These are phyloP conservation scores for Rhizoglyphus robini DNA, from an alignment of 1,140 invertebrate species.

Conservation along the genomic window DNA sequence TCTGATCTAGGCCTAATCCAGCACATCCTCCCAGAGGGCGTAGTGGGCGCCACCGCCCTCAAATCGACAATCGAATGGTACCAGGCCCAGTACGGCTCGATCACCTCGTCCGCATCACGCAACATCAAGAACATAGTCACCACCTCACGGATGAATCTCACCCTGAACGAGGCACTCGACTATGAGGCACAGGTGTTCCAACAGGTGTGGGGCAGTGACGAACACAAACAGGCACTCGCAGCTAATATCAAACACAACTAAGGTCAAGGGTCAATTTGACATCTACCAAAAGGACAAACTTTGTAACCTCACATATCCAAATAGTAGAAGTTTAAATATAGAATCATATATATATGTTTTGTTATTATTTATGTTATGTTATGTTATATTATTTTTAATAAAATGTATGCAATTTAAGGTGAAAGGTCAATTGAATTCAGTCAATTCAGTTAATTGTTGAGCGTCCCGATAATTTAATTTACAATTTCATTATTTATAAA, in stretches of 20 bases:
- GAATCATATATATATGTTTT: too few relatives aligned
- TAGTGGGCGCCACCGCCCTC: constrained; percentile 5
- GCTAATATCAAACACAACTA: constrained; percentile 19
- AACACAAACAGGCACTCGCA: constrained; percentile 7
- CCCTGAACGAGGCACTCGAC: constrained; percentile 7
- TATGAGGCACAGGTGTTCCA: constrained; percentile 11
- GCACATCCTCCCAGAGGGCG: constrained; percentile 26
- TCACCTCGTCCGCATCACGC: not conserved
- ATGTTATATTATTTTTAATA: too few relatives aligned
- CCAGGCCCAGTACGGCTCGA: not conserved
- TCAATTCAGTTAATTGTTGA: too few relatives aligned
- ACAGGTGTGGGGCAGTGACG: constrained; percentile 10
- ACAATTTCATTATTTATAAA: too few relatives aligned
- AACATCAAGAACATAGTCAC: constrained; percentile 5
- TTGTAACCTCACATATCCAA: too few relatives aligned
- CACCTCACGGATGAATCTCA: not conserved
- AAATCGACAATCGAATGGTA: not conserved
- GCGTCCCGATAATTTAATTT: too few relatives aligned
- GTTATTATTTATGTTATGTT: too few relatives aligned
- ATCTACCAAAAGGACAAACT: too few relatives aligned
- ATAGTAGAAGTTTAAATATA: too few relatives aligned
- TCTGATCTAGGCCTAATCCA: constrained; percentile 34
- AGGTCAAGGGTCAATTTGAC: not conserved
- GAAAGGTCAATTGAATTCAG: too few relatives aligned
- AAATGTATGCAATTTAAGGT: too few relatives aligned